Evolutionary conservation across 2,888 invertebrate species (phyloP), one percentile per base, ranked within the genome.

Genomic region (Ernsta delagoae): DNA sequence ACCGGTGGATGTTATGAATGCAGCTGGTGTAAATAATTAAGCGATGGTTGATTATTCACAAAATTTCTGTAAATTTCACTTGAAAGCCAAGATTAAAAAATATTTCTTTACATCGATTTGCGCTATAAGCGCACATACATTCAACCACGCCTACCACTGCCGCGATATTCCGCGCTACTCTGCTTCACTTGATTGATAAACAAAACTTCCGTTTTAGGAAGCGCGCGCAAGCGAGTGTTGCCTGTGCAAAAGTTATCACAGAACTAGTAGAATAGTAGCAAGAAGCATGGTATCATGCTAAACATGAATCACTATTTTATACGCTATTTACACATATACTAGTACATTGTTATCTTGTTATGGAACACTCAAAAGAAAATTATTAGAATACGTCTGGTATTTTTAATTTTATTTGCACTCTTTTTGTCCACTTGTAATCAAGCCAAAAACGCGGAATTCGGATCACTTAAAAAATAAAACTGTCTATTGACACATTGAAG

Each of bases 141-240:
- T 79, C 73, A 79, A 48, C 48, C 48, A 12, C 85, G 85, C 84
- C 70, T 79, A 81, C 80, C 78, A 72, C 78, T 80, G 79, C 80
- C 76, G 78, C 72, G 60, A 71, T 79, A 75, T 83, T 73, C 72
- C 74, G 72, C 73, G 72, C 73, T 75, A 72, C 72, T 83, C 77
- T 82, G 80, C 69, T 69, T 69, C 50, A 70, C 70, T 88, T 89
- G 88, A 90, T 90, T 91, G 92, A 89, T 92, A 92, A 92, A 92
- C 92, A 92, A 89, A 90, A 89, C 85, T 86, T 87, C 85, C 84
- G 82, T 81, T 83, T 81, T 79, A 75, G 75, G 84, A 87, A 87
- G 89, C 92, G 92, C 92, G 92, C 92, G 92, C 92, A 92, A 76
- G 85, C 73, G 24, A 24, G 78, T 82, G 80, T 81, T 89, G 83